Base-by-base conservation (phyloP, 1,140 invertebrate species). In the Zaprionus tsacasi region DNA sequence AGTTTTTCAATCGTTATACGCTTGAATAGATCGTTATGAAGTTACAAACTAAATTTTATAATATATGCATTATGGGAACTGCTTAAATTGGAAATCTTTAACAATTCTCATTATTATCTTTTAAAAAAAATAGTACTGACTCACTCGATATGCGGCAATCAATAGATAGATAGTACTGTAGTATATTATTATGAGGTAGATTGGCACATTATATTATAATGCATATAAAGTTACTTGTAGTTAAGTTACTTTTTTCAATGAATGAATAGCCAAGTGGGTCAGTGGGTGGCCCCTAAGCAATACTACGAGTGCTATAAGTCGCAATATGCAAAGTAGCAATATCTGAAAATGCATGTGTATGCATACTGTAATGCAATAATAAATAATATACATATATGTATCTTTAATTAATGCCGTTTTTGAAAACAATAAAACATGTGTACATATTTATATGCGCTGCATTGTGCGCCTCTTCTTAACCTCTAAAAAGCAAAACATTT, bases 401-500 rank as follows among this genome's bases (percentile, higher is more conserved):
- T 15, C 6, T 45, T 15, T 15, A 45, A 45, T 45, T 40, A 40
- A 40, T 40, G 38, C 40, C n/a, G 7, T 45, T 45, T 45, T 15
- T 2, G 15, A 45, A 45, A 15, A 45, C 40, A 45, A 15, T 45
- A 45, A 45, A 45, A 45, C 38, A n/a, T 40, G n/a, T 45, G n/a
- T 15, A 45, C n/a, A 52, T 52, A 52, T 52, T 52, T 52, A 52
- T 52, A 52, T 52, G 21, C 50, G 17, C 40, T 45, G 40, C 40
- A 45, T 15, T 15, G 40, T 45, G 40, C n/a, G 17, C 3, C 2
- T 50, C 30, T 55, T 50, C 61, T 74, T 63, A 74, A 74, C 71
- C 71, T 74, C 58, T 59, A 63, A 15, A 64, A 30, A 8, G 33
- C 50, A 33, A 68, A 69, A 63, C 12, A 60, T 61, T 64, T 75